Percentiles rank a stretch among this genome's conserved stretches.
Evolutionary conservation across 2,797 vertebrate genomes (phyloP).

Genomic region (Xenentodon cancila): DNA sequence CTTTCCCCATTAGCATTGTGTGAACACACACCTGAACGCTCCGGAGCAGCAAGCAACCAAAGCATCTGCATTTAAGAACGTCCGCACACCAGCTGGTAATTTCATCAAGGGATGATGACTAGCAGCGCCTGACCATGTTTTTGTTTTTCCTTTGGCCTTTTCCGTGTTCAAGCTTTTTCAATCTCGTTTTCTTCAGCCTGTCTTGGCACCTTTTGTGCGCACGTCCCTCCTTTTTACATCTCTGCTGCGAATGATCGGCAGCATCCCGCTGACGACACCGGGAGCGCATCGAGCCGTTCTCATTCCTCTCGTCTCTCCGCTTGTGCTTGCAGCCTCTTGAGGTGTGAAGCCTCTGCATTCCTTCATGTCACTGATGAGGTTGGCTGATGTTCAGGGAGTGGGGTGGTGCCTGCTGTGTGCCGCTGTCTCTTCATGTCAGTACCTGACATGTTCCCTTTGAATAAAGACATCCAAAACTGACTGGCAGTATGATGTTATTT

Average conservation of each 20-base stretch:
- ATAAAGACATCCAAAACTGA: constrained; percentile 52
- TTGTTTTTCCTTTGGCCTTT: neutral
- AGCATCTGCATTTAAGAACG: too few species aligned
- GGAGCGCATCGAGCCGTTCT: neutral
- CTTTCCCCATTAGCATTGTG: too few species aligned
- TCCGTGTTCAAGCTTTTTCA: neutral
- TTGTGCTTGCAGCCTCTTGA: constrained; percentile 44
- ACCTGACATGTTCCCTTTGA: constrained; percentile 69
- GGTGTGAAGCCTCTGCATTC: constrained; percentile 68
- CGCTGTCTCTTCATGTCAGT: constrained; percentile 74
- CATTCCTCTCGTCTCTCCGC: constrained; percentile 6
- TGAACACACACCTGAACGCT: too few species aligned
- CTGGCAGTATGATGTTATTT: constrained; percentile 49
- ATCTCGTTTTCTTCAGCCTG: too few species aligned
- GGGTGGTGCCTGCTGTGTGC: constrained; percentile 57
- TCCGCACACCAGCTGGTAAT: too few species aligned
- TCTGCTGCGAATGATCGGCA: constrained; percentile 12
- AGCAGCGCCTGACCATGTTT: neutral
- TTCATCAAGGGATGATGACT: too few species aligned
- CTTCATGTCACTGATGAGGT: constrained; percentile 62
- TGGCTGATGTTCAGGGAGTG: constrained; percentile 80
- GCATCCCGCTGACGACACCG: neutral
- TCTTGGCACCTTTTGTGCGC: too few species aligned
- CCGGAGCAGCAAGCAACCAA: too few species aligned
- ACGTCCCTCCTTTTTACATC: neutral